Evolutionary conservation across 2,888 invertebrate species (phyloP).

Genomic region (Pristionchus entomophagus): DNA sequence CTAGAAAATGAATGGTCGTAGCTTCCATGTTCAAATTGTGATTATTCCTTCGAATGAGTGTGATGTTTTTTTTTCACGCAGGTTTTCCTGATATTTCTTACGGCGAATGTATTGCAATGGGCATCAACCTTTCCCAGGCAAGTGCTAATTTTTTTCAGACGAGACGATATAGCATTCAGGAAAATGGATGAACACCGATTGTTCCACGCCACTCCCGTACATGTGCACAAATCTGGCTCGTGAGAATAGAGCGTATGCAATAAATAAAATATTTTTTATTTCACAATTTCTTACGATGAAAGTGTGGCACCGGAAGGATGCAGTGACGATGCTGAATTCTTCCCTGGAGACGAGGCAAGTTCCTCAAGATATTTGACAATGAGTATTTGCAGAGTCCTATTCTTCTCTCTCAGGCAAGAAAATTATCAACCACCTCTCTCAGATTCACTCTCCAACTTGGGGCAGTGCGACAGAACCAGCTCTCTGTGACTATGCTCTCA

Average conservation of each 20-base stretch:
- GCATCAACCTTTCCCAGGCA: neutral
- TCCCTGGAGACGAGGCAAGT: slow-evolving; percentile 9
- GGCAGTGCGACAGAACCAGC: neutral
- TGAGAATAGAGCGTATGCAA: neutral
- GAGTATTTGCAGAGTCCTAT: no score
- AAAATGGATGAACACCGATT: neutral
- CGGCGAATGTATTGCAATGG: neutral
- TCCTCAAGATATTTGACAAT: no score
- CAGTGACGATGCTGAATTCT: neutral
- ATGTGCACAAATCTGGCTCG: neutral
- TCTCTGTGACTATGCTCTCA: neutral
- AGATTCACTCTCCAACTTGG: neutral
- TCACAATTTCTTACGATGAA: no score
- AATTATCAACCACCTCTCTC: no score
- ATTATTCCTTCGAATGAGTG: no score
- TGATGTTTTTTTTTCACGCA: no score
- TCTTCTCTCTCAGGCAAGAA: neutral
- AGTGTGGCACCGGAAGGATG: neutral
- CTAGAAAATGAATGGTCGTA: no score
- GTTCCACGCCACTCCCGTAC: neutral
- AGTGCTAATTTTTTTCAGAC: no score
- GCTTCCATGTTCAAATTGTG: no score
- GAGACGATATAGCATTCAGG: neutral
- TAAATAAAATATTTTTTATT: no score
- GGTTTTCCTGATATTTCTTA: neutral